phyloP scores from a whole-genome alignment of 64 coral and sea anemone species.

The Cladopsammia gracilis region DNA sequence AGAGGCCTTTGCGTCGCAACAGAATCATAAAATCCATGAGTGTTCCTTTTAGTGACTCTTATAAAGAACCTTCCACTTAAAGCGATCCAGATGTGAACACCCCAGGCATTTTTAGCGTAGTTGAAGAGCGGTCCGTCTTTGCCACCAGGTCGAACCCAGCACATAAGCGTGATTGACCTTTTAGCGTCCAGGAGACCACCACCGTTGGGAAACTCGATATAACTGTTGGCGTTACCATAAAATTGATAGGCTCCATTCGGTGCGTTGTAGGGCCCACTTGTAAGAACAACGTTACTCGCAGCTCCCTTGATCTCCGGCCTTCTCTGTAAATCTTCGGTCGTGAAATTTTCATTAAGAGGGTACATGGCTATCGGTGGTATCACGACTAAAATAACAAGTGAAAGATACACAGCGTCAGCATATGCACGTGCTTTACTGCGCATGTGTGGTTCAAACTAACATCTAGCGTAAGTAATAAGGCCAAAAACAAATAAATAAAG shows the following conservation, averaged over 20 bases:
- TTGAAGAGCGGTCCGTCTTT: conserved; percentile 29
- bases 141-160: conserved; percentile 17
- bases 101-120: not conserved
- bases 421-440: no score
- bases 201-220: conserved; percentile 32
- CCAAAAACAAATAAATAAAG: no score
- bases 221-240: not conserved
- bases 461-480: no score
- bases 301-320: not conserved
- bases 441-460: no score
- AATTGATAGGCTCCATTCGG: conserved; percentile 38
- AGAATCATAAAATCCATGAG: not conserved
- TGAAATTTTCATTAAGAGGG: conserved; percentile 17
- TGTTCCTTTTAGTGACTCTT: not conserved
- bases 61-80: not conserved
- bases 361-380: not conserved
- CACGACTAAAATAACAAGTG: no score
- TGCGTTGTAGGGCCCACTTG: not conserved
- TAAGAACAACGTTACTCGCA: not conserved
- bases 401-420: no score
- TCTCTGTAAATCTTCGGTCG: not conserved
- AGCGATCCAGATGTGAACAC: conserved; percentile 32
- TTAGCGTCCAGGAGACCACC: not conserved
- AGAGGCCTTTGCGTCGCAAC: not conserved
- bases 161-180: conserved; percentile 6